These are phyloP conservation scores for Gavialis gangeticus DNA, from an alignment of 2,113 vertebrate genomes.

Conservation along the genomic window DNA sequence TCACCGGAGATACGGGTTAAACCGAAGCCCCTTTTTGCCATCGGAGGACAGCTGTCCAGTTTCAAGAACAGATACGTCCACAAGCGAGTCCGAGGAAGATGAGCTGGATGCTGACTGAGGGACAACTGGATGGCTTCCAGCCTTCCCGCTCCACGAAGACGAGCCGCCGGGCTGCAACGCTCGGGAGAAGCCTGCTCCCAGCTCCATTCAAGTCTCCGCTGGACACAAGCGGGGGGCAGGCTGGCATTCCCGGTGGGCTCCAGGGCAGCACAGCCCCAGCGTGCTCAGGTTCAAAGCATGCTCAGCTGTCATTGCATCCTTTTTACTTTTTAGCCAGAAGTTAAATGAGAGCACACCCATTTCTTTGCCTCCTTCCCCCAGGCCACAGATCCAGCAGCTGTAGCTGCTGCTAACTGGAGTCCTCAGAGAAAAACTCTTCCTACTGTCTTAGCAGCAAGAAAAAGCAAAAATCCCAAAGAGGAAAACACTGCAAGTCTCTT, in stretches of 20 bases:
- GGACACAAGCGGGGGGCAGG: background rate
- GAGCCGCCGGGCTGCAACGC: background rate
- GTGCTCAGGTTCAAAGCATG: background rate
- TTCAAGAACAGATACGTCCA: background rate
- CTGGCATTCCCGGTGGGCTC: no score
- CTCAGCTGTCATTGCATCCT: background rate
- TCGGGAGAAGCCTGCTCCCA: background rate
- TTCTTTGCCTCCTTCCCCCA: no score
- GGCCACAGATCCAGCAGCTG: background rate
- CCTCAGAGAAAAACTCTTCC: background rate
- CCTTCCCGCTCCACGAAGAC: background rate
- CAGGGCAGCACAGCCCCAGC: no score
- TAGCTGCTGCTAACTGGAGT: background rate
- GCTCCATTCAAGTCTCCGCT: rapidly evolving
- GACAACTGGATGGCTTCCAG: background rate
- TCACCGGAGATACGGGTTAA: background rate
- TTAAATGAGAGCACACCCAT: background rate
- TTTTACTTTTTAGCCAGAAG: background rate
- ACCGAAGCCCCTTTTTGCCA: background rate
- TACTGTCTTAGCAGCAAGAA: background rate
- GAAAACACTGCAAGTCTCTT: background rate
- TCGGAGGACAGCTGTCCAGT: background rate
- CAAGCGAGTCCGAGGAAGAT: background rate
- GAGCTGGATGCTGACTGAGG: background rate
- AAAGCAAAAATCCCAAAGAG: background rate